phyloP scores from a whole-genome alignment of 2,888 invertebrate species.

The Phymatocera aterrima region DNA sequence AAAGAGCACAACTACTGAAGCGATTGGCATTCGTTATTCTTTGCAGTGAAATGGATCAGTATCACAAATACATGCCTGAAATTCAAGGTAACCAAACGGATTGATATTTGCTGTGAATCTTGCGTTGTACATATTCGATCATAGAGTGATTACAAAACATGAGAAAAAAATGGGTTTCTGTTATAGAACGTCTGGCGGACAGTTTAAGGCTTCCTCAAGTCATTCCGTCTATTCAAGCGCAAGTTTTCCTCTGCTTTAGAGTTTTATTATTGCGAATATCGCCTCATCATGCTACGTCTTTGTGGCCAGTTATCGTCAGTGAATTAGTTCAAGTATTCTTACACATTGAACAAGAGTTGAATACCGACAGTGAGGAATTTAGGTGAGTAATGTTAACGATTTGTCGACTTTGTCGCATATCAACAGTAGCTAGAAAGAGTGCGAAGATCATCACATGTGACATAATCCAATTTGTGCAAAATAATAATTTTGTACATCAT shows the following conservation, averaged over 20 bases:
- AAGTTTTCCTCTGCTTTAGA: constrained; percentile 92
- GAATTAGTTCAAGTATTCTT: constrained; percentile 93
- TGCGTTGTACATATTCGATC: too few relatives aligned
- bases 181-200: constrained; percentile 88
- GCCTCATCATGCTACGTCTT: constrained; percentile 88
- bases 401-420: constrained; percentile 19
- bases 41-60: constrained; percentile 91
- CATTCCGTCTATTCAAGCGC: constrained; percentile 87
- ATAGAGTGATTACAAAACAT: neutral
- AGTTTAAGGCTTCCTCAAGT: constrained; percentile 85
- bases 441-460: too few relatives aligned
- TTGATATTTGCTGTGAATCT: neutral
- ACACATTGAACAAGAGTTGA: constrained; percentile 90
- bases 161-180: constrained; percentile 32
- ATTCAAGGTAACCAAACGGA: constrained; percentile 83
- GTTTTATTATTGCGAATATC: constrained; percentile 91
- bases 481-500: too few relatives aligned
- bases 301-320: constrained; percentile 95
- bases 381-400: constrained; percentile 76
- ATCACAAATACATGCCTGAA: constrained; percentile 91
- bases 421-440: too few relatives aligned
- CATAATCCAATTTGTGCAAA: too few relatives aligned
- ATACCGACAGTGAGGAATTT: constrained; percentile 85
- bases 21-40: constrained; percentile 89
- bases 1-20: constrained; percentile 87